Evolutionary conservation across 2,888 invertebrate genomes (phyloP), one percentile per base, ranked within the genome.

Genomic region (Eurois occulta): DNA sequence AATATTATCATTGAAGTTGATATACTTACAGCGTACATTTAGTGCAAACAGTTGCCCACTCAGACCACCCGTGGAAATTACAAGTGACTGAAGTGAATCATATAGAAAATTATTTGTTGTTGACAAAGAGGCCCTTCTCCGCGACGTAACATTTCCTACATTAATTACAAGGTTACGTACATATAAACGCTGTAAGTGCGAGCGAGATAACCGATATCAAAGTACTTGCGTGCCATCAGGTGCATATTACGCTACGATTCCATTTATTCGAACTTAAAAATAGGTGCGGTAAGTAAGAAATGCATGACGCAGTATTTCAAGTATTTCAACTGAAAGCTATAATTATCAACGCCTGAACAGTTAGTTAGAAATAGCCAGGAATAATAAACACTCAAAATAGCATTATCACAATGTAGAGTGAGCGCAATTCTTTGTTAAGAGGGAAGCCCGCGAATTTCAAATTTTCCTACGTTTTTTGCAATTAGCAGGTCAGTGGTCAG

Each of bases 151-250:
- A 48, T 64, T 41, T 24, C 16, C 10, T 16, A 41, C 18, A 60
- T 71, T 64, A 38, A 80, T 80, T 48, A 48, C 68, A 80, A 80
- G 68, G 41, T 52, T 46, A 72, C 6, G 28, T 38, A 62, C 24
- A 21, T 24, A 46, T 8, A n/a, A 55, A 46, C n/a, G 43, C 3
- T 38, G 18, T 52, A 58, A 48, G 74, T 72, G 64, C 38, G 41
- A 79, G 52, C 43, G 68, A 64, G 38, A 76, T 3, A 5, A 7
- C n/a, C 18, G 41, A 76, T 68, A 43, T 52, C 7, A 66, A 58
- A 28, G 65, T 75, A 41, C 48, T 62, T 66, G 46, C 5, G 1
- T 35, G n/a, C 46, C 10, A 28, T 35, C 4, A 38, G 35, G 38
- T 41, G 48, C 32, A 64, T 41, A 72, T 48, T 32, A 7, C 60